A percentile compares a stretch with the other conserved stretches of the same genome.
Evolutionary conservation across 2,797 vertebrate genomes (phyloP).

Genomic region (Propithecus perrieri): DNA sequence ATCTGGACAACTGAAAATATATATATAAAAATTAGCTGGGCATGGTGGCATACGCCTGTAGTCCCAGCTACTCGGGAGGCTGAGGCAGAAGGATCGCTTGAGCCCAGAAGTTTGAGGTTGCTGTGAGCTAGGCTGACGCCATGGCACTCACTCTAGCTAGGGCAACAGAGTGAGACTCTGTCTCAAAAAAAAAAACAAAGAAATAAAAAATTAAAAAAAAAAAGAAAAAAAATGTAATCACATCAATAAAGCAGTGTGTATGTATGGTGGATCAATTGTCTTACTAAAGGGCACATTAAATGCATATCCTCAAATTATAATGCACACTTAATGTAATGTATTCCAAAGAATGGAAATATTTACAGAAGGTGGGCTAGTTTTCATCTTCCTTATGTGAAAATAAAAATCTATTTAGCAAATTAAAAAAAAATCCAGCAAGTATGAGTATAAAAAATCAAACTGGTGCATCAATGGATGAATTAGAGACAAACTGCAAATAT

Average conservation of each 20-base stretch:
- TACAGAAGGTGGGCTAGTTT: not conserved
- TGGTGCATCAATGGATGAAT: not conserved
- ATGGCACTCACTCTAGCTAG: too few species aligned
- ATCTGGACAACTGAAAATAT: too few species aligned
- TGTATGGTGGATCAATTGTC: not conserved
- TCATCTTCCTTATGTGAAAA: not conserved
- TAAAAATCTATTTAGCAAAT: not conserved
- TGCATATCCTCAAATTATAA: not conserved
- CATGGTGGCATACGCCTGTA: too few species aligned
- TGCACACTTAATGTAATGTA: not conserved
- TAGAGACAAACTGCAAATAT: conserved; percentile 5
- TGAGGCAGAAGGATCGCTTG: too few species aligned
- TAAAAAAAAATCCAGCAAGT: not conserved
- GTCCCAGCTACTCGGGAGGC: too few species aligned
- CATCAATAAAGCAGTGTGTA: not conserved
- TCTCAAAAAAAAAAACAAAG: too few species aligned
- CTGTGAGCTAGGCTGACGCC: too few species aligned
- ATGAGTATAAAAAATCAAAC: not conserved
- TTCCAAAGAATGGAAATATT: conserved; percentile 4
- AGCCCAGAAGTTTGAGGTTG: too few species aligned
- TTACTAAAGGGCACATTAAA: not conserved
- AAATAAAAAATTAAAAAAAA: too few species aligned
- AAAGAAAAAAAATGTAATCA: not conserved
- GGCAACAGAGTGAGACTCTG: too few species aligned
- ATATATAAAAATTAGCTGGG: too few species aligned